Evolutionary conservation across 1,140 invertebrate genomes (phyloP).

Genomic region (Drosophila dunni): DNA sequence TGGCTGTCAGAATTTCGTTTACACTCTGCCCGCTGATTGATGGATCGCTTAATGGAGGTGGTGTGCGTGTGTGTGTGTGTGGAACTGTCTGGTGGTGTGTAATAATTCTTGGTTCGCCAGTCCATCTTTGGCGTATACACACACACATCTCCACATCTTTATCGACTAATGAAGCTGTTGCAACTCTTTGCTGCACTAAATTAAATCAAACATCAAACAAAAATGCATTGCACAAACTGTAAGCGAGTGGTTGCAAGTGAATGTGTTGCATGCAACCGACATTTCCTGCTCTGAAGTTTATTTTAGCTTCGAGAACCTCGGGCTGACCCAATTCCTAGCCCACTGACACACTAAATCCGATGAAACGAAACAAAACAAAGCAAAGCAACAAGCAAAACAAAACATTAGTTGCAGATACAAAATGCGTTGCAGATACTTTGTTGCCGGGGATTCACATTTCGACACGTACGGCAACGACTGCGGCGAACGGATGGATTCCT

Average conservation of each 20-base stretch:
- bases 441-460: slow-evolving; percentile 47
- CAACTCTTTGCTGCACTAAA: slow-evolving; percentile 28
- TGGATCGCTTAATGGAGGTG: slow-evolving; percentile 53
- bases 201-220: slow-evolving; percentile 55
- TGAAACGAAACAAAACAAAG: slow-evolving; percentile 27
- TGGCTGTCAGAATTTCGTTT: slow-evolving; percentile 72
- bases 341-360: slow-evolving; percentile 41
- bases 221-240: slow-evolving; percentile 28
- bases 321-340: slow-evolving; percentile 61
- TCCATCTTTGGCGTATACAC: slow-evolving; percentile 1
- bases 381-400: slow-evolving; percentile 15
- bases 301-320: slow-evolving; percentile 45
- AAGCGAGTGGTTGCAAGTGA: not conserved
- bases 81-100: slow-evolving; percentile 18
- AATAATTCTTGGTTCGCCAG: slow-evolving; percentile 3
- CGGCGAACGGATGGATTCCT: slow-evolving; percentile 25
- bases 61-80: slow-evolving; percentile 10
- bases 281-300: slow-evolving; percentile 65
- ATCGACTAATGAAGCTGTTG: slow-evolving; percentile 51
- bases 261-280: slow-evolving; percentile 38
- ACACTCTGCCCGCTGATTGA: slow-evolving; percentile 67
- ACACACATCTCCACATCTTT: not conserved
- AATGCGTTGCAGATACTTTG: slow-evolving; percentile 46
- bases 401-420: slow-evolving; percentile 44
- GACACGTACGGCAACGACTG: slow-evolving; percentile 43